Evolutionary conservation across 1,140 invertebrate genomes (phyloP), one percentile per base, ranked within the genome.

Genomic region (Aphidius gifuensis): DNA sequence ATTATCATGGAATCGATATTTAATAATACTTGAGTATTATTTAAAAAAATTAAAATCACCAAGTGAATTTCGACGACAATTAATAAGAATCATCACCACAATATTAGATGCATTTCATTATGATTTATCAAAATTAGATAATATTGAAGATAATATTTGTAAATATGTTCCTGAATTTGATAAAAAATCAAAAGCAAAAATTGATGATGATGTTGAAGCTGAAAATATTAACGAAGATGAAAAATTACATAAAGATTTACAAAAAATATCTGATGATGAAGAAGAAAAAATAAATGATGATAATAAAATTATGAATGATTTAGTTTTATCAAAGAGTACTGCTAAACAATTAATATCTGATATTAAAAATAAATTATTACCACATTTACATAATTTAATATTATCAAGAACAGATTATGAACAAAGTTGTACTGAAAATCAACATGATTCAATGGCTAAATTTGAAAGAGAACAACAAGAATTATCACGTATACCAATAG

Each of bases 51-150:
- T 97, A 66, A 83, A 87, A 5, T 81, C 81, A 46, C 85, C 86
- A 5, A 67, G 87, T 1, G 87, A 91, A 11, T 88, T 89, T 78
- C 92, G 96, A 70, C 94, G 92, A 73, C 90, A 93, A 69, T 79
- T 89, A 49, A 88, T 93, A 1, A 87, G 91, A 66, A 85, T 97
- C 47, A 81, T 96, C 16, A 88, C 93, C 0, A 85, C 85, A 2
- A 89, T 98, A 58, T 79, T 99, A 40, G 92, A 97, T 78, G 87
- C 89, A 3, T 99, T 98, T 73, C 95, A 98, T 80, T 98, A 92
- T 80, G 92, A 97, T 83, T 78, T 97, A 40, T 87, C 85, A 0
- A 87, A 88, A 32, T 66, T 72, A 51, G 74, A 74, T 9, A 57
- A 46, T 57, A n/a, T 32, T 4, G 54, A 65, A 16, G 45, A 44